Evolutionary conservation across 1,140 invertebrate genomes (phyloP), one percentile per base, ranked within the genome.

Genomic region (Drosophila ambigua): DNA sequence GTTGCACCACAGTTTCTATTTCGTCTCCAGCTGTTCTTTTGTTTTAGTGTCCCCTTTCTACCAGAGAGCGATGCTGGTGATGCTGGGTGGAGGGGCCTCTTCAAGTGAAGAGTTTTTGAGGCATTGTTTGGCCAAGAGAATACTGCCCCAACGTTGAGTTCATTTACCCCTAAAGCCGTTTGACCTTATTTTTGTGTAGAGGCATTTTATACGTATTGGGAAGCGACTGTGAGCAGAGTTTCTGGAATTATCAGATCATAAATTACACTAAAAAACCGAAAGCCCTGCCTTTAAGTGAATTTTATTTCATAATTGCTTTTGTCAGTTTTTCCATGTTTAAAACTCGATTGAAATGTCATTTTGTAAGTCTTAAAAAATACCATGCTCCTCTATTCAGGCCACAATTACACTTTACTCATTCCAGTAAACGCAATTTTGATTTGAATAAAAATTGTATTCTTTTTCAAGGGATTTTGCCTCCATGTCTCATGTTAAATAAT

Each of bases 1-100:
- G 82, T 87, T 88, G 76, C 82, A 65, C 59, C 62, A 81, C 68
- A 67, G 44, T 78, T 79, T 67, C 41, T 49, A 62, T 54, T 54
- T 64, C 31, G 58, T 51, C 55, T 65, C 45, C 79, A 57, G 59
- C 51, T 60, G 48, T 43, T 74, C 45, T 60, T 50, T 77, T 76
- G 59, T 63, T 66, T 44, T 55, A 13, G 15, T 15, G 23, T 9
- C 31, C 9, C 11, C 55, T 16, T 46, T 45, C 48, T 50, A 20
- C 31, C 0, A 48, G 4, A 23, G 16, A 23, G 35, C 13, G n/a
- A 1, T 2, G 20, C 20, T 20, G 49, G 15, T 9, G 26, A 4
- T 5, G 5, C 16, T 53, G 48, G 23, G 9, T 5, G 28, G 43
- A 16, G 28, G 24, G 5, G 24, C n/a, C 69, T 65, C 44, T 62